A percentile compares a stretch with the other conserved stretches of the same genome.
Conservation (phyloP, 1,140 invertebrate species). For the Eupeodes corollae region DNA sequence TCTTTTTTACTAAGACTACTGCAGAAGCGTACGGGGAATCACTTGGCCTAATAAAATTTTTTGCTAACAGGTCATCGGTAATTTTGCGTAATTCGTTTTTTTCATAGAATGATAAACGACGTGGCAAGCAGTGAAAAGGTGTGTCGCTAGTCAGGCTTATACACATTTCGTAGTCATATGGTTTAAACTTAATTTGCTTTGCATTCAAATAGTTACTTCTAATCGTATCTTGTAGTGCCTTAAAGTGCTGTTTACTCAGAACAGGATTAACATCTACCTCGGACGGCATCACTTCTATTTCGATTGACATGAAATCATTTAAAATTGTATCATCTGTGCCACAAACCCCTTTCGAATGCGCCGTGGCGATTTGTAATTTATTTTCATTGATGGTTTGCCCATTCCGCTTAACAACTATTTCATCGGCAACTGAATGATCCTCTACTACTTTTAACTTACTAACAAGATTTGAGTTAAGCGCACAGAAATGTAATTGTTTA, state of each 20-base stretch:
- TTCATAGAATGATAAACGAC: constrained; percentile 12
- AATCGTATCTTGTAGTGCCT: neutral
- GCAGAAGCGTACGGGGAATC: constrained; percentile 20
- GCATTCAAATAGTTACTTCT: neutral
- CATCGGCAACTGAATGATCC: too few species aligned
- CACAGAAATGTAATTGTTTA: too few species aligned
- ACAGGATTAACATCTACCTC: neutral
- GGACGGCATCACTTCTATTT: neutral
- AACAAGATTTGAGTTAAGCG: too few species aligned
- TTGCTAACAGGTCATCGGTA: constrained; percentile 14
- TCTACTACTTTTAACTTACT: too few species aligned
- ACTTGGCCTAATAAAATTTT: constrained; percentile 15
- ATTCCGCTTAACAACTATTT: too few species aligned
- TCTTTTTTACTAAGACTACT: constrained; percentile 19
- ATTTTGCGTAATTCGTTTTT: constrained; percentile 12
- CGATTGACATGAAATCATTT: neutral
- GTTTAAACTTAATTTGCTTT: neutral
- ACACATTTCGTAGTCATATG: constrained; percentile 1
- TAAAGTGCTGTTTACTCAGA: neutral
- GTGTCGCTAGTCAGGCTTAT: constrained; percentile 6
- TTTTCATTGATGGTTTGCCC: too few species aligned
- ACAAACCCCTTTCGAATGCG: too few species aligned
- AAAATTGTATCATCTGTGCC: neutral
- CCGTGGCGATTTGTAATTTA: too few species aligned
- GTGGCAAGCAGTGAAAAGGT: constrained; percentile 10